A percentile compares a stretch with the other conserved stretches of the same genome.
These are phyloP conservation scores for Diaprepes abbreviatus DNA, from an alignment of 2,888 invertebrate genomes.

Conservation along the genomic window DNA sequence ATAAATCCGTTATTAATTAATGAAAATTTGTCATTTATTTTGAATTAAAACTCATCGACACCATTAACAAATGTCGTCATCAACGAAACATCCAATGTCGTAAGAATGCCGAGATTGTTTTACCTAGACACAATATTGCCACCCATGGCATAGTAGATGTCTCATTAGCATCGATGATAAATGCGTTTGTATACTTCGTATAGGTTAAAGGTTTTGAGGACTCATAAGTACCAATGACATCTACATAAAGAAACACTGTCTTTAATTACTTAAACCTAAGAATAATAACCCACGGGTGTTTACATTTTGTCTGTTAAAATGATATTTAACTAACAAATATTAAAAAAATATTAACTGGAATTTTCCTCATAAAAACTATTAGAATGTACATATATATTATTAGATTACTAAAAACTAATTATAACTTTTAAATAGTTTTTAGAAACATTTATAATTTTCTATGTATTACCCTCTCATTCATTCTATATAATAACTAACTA, in stretches of 20 bases:
- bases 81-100: constrained; percentile 9
- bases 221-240: constrained; percentile 22
- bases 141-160: constrained; percentile 27
- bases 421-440: no score
- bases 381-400: no score
- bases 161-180: constrained; percentile 43
- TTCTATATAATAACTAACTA: no score
- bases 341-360: no score
- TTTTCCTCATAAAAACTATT: no score
- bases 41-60: background rate
- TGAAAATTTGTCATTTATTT: no score
- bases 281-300: background rate
- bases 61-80: constrained; percentile 24
- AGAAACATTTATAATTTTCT: no score
- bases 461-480: no score
- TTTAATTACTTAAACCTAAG: background rate
- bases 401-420: no score
- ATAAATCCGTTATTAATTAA: no score
- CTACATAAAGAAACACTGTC: constrained; percentile 7
- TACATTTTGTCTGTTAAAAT: no score
- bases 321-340: no score
- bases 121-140: constrained; percentile 26
- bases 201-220: constrained; percentile 28
- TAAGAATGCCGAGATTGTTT: constrained; percentile 24
- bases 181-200: constrained; percentile 25